Percentiles rank a stretch among this genome's conserved stretches.
Conservation (phyloP, 2,888 invertebrate species). For the Campopleginae sp. region DNA sequence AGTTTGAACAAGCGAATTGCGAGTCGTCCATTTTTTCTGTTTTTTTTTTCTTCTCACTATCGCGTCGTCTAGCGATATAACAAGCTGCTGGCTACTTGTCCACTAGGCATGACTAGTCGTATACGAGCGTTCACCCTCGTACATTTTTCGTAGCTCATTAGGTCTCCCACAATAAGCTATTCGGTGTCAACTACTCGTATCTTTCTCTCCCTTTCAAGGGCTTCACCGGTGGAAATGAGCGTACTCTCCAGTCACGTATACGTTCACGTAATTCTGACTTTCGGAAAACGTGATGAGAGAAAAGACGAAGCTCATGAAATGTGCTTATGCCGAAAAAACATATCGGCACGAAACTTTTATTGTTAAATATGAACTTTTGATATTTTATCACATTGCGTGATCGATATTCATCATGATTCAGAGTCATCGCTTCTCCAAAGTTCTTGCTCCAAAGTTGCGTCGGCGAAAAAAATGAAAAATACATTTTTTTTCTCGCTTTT, state of each 20-base stretch:
- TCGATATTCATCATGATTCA: too few relatives aligned
- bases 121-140: slow-evolving; percentile 43
- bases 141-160: slow-evolving; percentile 75
- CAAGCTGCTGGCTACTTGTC: slow-evolving; percentile 66
- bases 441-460: background rate
- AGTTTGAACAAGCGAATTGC: slow-evolving; percentile 36
- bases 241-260: slow-evolving; percentile 70
- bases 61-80: slow-evolving; percentile 65
- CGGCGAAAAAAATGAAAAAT: background rate
- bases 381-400: too few relatives aligned
- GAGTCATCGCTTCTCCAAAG: too few relatives aligned
- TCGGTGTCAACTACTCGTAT: slow-evolving; percentile 34
- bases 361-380: too few relatives aligned
- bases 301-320: background rate
- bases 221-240: slow-evolving; percentile 60
- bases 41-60: slow-evolving; percentile 59
- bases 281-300: slow-evolving; percentile 26
- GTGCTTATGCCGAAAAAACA: too few relatives aligned
- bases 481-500: too few relatives aligned
- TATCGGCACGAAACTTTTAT: too few relatives aligned
- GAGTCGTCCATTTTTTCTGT: slow-evolving; percentile 39
- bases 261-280: slow-evolving; percentile 40
- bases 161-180: slow-evolving; percentile 53
- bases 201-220: slow-evolving; percentile 64
- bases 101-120: slow-evolving; percentile 52